phyloP scores from a whole-genome alignment of 2,113 vertebrate genomes.

The Larimichthys crocea region DNA sequence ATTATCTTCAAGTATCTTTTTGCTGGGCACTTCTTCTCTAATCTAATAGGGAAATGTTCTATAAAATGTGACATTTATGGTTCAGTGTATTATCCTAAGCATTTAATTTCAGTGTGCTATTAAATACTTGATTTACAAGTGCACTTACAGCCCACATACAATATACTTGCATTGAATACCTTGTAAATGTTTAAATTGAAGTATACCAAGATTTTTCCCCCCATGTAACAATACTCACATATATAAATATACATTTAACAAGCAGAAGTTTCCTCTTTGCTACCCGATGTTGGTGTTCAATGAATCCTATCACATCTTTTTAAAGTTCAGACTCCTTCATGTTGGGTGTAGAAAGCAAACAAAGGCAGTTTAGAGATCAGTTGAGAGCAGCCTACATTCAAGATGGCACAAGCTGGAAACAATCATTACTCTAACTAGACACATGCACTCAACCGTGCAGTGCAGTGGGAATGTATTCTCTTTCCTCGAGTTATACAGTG shows the following conservation, averaged over 20 bases:
- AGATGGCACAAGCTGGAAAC: constrained; percentile 5
- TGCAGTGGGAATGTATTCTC: neutral
- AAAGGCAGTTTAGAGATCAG: neutral
- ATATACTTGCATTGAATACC: neutral
- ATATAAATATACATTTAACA: too few species aligned
- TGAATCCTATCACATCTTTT: neutral
- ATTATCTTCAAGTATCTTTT: constrained; percentile 9
- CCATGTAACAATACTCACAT: neutral
- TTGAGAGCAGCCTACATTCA: neutral
- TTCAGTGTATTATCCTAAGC: neutral
- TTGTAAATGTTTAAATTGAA: constrained; percentile 15
- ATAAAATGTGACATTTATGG: constrained; percentile 20
- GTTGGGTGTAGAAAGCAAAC: neutral
- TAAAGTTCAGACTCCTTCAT: neutral
- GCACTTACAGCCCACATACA: neutral
- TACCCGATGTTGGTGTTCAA: neutral
- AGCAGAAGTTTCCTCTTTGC: neutral
- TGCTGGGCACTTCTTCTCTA: neutral
- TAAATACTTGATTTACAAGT: constrained; percentile 4
- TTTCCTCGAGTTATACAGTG: neutral
- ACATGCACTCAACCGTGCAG: neutral
- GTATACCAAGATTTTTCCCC: neutral
- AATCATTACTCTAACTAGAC: neutral
- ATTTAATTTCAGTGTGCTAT: constrained; percentile 17
- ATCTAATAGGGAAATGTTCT: constrained; percentile 4